Evolutionary conservation across 2,888 invertebrate species (phyloP).

Genomic region (Athetis lepigone): DNA sequence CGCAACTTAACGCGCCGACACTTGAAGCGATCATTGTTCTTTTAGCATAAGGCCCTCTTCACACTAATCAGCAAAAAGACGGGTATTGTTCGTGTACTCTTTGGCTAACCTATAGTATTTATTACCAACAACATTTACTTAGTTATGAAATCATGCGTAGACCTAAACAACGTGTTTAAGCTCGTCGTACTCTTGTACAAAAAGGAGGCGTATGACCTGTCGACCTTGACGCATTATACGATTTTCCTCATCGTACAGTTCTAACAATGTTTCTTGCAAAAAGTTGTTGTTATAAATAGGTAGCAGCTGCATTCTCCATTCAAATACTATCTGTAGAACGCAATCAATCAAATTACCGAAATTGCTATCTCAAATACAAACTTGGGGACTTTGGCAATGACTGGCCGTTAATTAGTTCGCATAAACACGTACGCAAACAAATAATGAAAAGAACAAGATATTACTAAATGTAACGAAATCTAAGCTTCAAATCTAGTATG

Average conservation of each 20-base stretch:
- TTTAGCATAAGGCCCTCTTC: slow-evolving; percentile 16
- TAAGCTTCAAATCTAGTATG: not conserved
- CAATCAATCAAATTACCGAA: not conserved
- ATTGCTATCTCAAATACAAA: too few species aligned
- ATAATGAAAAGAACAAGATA: not conserved
- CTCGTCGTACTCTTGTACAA: not conserved
- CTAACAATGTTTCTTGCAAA: slow-evolving; percentile 5
- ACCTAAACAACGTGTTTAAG: slow-evolving; percentile 1
- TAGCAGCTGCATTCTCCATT: not conserved
- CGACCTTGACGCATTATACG: slow-evolving; percentile 27
- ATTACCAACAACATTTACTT: slow-evolving; percentile 3
- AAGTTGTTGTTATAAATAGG: not conserved
- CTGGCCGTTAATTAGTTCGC: not conserved
- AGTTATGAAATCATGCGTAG: not conserved
- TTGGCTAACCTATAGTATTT: not conserved
- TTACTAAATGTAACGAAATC: not conserved
- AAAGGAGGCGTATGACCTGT: slow-evolving; percentile 18
- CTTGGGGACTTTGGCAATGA: not conserved
- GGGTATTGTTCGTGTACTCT: not conserved
- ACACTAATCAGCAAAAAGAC: not conserved
- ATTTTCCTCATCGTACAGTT: slow-evolving; percentile 23
- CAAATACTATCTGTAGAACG: not conserved
- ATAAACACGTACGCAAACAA: not conserved
- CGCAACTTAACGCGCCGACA: slow-evolving; percentile 61
- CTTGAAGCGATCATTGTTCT: slow-evolving; percentile 60